These are phyloP conservation scores for Trichogramma pretiosum DNA, from an alignment of 1,140 invertebrate species.

Conservation along the genomic window DNA sequence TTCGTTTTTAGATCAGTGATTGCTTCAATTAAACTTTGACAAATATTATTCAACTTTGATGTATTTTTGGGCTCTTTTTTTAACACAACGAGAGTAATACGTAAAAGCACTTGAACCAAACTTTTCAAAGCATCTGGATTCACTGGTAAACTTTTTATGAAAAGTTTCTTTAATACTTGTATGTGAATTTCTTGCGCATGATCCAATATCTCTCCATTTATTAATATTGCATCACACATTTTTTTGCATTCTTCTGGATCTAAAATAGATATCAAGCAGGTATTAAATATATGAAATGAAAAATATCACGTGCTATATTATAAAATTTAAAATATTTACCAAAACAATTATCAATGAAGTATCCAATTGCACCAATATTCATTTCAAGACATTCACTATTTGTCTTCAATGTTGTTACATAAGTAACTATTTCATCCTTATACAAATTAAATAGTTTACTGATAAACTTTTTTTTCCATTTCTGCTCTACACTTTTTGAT, in stretches of 20 bases:
- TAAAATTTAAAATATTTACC: slow-evolving; percentile 19
- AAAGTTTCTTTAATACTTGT: slow-evolving; percentile 35
- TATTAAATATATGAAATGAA: slow-evolving; percentile 1
- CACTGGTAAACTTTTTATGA: slow-evolving; percentile 30
- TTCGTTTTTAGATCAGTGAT: slow-evolving; percentile 28
- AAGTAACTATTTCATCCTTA: slow-evolving; percentile 27
- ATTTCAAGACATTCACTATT: no score
- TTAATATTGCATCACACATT: slow-evolving; percentile 27
- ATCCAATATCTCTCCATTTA: slow-evolving; percentile 36
- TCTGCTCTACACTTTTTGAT: slow-evolving; percentile 26
- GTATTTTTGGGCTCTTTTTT: slow-evolving; percentile 47
- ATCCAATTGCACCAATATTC: slow-evolving; percentile 25
- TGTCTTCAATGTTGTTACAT: slow-evolving; percentile 27
- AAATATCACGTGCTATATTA: no score
- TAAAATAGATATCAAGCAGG: slow-evolving; percentile 18
- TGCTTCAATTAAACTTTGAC: slow-evolving; percentile 30
- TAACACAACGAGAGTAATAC: slow-evolving; percentile 45
- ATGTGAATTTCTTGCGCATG: slow-evolving; percentile 29
- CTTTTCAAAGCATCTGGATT: slow-evolving; percentile 43
- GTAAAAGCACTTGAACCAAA: slow-evolving; percentile 49
- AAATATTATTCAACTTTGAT: slow-evolving; percentile 39
- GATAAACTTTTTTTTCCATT: slow-evolving; percentile 32
- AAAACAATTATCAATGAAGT: slow-evolving; percentile 33
- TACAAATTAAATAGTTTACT: slow-evolving; percentile 25
- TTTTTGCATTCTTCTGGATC: slow-evolving; percentile 27